Percentiles rank a stretch among this genome's conserved stretches.
These are phyloP conservation scores for Mungos mungo DNA, from an alignment of 2,113 vertebrate species.

Conservation along the genomic window DNA sequence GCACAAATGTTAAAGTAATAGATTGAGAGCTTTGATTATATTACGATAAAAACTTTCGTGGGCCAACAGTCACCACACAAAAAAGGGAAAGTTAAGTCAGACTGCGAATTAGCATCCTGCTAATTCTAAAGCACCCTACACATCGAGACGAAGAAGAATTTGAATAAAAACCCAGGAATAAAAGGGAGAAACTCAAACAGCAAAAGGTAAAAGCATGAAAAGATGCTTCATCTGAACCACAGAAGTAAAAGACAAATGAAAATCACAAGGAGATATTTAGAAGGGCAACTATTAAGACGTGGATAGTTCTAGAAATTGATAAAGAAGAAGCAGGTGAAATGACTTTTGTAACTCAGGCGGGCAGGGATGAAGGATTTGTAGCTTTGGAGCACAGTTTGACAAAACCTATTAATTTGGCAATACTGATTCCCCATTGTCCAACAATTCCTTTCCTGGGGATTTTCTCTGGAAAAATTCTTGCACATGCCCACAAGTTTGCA, in stretches of 20 bases:
- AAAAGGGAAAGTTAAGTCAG: neutral
- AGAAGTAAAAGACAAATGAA: neutral
- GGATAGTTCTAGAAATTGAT: neutral
- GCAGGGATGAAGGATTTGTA: neutral
- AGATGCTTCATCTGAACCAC: neutral
- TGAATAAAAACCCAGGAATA: neutral
- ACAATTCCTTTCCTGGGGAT: neutral
- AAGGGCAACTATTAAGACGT: neutral
- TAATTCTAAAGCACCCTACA: neutral
- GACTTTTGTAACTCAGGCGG: neutral
- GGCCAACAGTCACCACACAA: neutral
- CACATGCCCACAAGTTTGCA: neutral
- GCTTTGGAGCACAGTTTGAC: neutral
- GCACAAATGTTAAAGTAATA: neutral
- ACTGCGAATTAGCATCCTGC: neutral
- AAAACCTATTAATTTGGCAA: neutral
- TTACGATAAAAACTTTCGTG: neutral
- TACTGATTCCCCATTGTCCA: neutral
- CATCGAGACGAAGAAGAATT: neutral
- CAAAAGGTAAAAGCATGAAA: neutral
- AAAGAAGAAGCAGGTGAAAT: neutral
- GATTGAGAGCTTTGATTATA: neutral
- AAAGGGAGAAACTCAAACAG: neutral
- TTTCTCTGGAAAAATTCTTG: constrained; percentile 26
- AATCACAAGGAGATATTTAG: neutral